Base-by-base conservation (phyloP, 2,113 vertebrate species). In the Pampusana beccarii region DNA sequence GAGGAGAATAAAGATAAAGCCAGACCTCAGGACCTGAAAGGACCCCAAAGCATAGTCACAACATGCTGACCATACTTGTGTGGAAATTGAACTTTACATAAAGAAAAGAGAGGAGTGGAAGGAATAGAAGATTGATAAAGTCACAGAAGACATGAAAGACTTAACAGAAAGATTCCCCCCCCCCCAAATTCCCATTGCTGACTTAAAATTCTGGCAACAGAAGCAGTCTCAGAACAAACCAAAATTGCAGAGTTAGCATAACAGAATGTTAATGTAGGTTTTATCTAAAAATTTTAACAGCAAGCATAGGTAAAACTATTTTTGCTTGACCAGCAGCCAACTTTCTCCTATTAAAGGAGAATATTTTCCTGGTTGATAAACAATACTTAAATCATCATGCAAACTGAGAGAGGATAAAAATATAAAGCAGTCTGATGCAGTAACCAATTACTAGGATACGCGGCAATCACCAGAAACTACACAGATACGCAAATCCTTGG, bases 31-130 rank as follows among this genome's bases (percentile, higher is more conserved):
- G 56, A 58, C 40, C 73, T 60, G 6, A 72, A 81, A 80, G 44
- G 51, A 82, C 10, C 36, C 54, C 25, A 72, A 81, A 91, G 80
- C 16, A 26, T 53, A 93, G 64, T 64, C 21, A 48, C 25, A 74
- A n/a, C 1, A 1, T 15, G 8, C 15, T 78, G 46, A 73, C 24
- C 0, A 3, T 10, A 73, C 14, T 58, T 0, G 0, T 29, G 34
- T 77, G 25, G 25, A 69, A 29, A 79, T 44, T 29, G 15, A 73
- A 57, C 24, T 72, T 72, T 50, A 74, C 8, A 40, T 15, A 90
- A 67, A 77, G n/a, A 70, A 64, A 86, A 62, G 12, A 66, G 13
- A 65, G 44, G 25, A 93, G 44, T 75, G 40, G 73, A 93, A 71
- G 8, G n/a, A 84, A 89, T 81, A 86, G 24, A 90, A 34, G 21